Percentiles rank a stretch among this genome's conserved stretches.
phyloP scores from a whole-genome alignment of 2,888 invertebrate genomes.

The Cosmopolites sordidus region DNA sequence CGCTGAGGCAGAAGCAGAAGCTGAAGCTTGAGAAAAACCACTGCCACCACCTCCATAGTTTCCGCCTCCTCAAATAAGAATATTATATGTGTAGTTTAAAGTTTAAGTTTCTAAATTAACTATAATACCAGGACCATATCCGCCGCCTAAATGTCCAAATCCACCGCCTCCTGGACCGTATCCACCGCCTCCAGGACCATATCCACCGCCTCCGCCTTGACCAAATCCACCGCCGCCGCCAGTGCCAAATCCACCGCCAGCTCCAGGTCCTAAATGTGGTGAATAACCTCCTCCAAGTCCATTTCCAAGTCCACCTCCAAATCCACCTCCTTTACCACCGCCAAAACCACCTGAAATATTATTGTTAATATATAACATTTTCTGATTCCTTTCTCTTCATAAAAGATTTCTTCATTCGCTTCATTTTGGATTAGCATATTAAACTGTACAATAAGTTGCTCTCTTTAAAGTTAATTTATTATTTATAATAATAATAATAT shows the following conservation, averaged over 20 bases:
- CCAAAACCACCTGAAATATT: conserved; percentile 3
- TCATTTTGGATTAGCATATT: too few species aligned
- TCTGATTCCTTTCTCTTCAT: too few species aligned
- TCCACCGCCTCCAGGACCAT: conserved; percentile 5
- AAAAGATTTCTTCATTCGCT: too few species aligned
- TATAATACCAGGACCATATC: neutral
- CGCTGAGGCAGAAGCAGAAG: conserved; percentile 1
- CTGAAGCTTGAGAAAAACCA: neutral
- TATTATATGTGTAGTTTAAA: too few species aligned
- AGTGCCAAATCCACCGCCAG: neutral
- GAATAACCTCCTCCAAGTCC: conserved; percentile 4
- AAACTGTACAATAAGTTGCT: too few species aligned
- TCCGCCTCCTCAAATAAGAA: neutral
- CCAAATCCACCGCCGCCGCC: neutral
- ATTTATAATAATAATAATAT: too few species aligned
- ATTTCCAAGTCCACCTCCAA: conserved; percentile 7
- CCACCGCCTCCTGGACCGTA: neutral
- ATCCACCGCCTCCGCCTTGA: conserved; percentile 8
- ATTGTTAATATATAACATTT: too few species aligned
- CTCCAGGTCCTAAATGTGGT: neutral
- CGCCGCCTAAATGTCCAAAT: neutral
- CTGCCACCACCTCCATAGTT: neutral
- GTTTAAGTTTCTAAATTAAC: too few species aligned
- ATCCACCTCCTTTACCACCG: neutral
- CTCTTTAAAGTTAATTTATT: too few species aligned